phyloP scores from a whole-genome alignment of 1,140 invertebrate species.

The Ceratina calcarata region DNA sequence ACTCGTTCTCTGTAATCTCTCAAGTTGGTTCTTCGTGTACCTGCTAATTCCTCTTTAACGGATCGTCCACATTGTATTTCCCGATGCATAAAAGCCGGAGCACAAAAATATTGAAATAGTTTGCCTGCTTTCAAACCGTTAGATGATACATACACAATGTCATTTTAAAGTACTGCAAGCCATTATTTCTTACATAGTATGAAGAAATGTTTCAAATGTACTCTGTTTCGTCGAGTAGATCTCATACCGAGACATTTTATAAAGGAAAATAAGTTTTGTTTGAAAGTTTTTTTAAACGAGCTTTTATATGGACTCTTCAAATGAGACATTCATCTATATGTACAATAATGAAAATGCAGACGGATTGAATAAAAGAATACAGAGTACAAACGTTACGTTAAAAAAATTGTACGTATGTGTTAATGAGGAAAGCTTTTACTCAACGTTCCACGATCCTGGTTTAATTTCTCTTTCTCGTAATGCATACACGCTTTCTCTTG shows the following conservation, averaged over 20 bases:
- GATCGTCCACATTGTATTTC: constrained; percentile 9
- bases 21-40: constrained; percentile 13
- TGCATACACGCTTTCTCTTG: neutral
- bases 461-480: neutral
- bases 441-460: neutral
- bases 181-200: too few species aligned
- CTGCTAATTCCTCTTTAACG: constrained; percentile 31
- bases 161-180: too few species aligned
- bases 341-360: too few species aligned
- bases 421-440: neutral
- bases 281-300: too few species aligned
- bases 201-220: too few species aligned
- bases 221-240: too few species aligned
- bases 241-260: too few species aligned
- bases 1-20: constrained; percentile 22
- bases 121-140: neutral
- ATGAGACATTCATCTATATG: too few species aligned
- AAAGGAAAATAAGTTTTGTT: too few species aligned
- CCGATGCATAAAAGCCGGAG: neutral
- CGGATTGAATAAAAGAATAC: neutral
- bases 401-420: neutral
- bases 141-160: too few species aligned
- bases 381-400: neutral
- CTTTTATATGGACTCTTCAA: too few species aligned
- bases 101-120: constrained; percentile 6